phyloP scores from a whole-genome alignment of 2,113 vertebrate species.

The Tachysurus vachellii region DNA sequence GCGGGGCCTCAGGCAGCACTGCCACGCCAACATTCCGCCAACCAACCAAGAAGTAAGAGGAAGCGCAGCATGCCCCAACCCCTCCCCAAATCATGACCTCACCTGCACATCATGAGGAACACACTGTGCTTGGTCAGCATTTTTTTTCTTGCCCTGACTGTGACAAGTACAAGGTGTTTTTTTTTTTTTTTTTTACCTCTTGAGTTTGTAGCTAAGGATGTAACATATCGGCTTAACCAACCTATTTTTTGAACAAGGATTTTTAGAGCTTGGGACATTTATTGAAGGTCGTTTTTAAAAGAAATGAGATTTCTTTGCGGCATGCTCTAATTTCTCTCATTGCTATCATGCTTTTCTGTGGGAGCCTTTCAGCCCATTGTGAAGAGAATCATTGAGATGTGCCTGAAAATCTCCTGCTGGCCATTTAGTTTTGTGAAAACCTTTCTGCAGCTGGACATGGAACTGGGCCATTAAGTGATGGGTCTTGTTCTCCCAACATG shows the following conservation, averaged over 20 bases:
- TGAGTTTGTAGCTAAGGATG: slow-evolving; percentile 65
- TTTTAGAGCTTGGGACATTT: slow-evolving; percentile 62
- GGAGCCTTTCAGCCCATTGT: slow-evolving; percentile 47
- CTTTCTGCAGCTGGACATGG: slow-evolving; percentile 37
- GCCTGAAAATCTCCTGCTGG: slow-evolving; percentile 60
- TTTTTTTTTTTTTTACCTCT: slow-evolving; percentile 35
- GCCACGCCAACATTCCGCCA: slow-evolving; percentile 86
- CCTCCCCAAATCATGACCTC: slow-evolving; percentile 73
- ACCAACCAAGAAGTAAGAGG: slow-evolving; percentile 94
- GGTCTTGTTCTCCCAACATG: slow-evolving; percentile 62
- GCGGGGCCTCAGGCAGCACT: slow-evolving; percentile 77
- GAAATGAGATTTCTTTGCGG: slow-evolving; percentile 49
- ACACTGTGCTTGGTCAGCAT: slow-evolving; percentile 62
- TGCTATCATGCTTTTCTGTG: slow-evolving; percentile 54
- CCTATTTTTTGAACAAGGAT: slow-evolving; percentile 31
- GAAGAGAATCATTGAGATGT: slow-evolving; percentile 57
- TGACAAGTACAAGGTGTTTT: slow-evolving; percentile 24
- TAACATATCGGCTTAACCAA: slow-evolving; percentile 19
- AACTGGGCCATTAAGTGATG: slow-evolving; percentile 29
- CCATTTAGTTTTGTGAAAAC: slow-evolving; percentile 27
- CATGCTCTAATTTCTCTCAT: slow-evolving; percentile 50
- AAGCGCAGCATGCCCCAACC: slow-evolving; percentile 81
- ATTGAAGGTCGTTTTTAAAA: slow-evolving; percentile 63
- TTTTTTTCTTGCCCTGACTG: slow-evolving; percentile 56
- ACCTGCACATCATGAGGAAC: slow-evolving; percentile 55